Evolutionary conservation across 1,140 invertebrate species (phyloP), one percentile per base, ranked within the genome.

Genomic region (Calliopsis andreniformis): DNA sequence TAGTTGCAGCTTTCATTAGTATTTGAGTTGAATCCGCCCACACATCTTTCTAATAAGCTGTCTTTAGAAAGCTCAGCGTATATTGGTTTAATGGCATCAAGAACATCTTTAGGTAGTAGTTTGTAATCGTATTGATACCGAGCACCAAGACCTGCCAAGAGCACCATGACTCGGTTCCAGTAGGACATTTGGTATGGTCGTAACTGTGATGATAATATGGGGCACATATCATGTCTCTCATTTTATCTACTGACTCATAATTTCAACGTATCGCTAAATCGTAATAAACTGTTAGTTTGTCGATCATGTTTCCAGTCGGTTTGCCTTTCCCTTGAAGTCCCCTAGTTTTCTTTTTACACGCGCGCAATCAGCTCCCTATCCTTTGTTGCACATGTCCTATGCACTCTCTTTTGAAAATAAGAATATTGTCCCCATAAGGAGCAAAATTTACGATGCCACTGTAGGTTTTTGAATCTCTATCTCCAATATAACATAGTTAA

Each of bases 401-500:
- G 51, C 75, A 77, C 45, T 86, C 83, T 76, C 85, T 79, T 79
- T 87, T 39, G 4, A 5, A n/a, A n/a, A n/a, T n/a, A n/a, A n/a
- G n/a, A n/a, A n/a, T 83, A 67, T 69, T 77, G 42, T 85, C 63
- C 67, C 66, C 80, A 78, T 85, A 83, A 61, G 79, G 75, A 32
- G 76, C 63, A 30, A 61, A 68, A 76, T 82, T 62, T 61, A 79
- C 51, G 16, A 85, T 73, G 23, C 79, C 42, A 53, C 53, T 18
- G 32, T 71, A 71, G 6, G 68, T 78, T 61, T 68, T 78, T 14
- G 71, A 78, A 43, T 77, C 68, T 63, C 85, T 76, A 49, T 86
- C 78, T 23, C 83, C 82, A 47, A 87, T 78, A 58, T 80, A 47
- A 87, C 76, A 58, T 85, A 87, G 59, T 85, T 73, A n/a, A 20